Conservation (phyloP, 2,888 invertebrate genomes). For the Poecilobothrus nobilitatus region DNA sequence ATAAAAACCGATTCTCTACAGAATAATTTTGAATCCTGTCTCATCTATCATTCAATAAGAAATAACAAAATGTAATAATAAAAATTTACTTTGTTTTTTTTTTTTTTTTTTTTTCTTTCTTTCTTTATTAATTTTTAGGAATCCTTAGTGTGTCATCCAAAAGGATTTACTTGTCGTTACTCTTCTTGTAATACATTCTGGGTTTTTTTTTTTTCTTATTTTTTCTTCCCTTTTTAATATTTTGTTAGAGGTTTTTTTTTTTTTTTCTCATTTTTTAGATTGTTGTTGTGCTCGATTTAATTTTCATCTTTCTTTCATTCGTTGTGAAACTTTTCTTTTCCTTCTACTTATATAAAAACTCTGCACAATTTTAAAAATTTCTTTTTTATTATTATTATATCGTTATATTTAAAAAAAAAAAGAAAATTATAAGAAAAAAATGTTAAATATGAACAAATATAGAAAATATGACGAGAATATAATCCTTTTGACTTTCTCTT, state of each 20-base stretch:
- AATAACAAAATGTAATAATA: background rate
- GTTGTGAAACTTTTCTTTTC: too few species aligned
- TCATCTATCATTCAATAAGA: slow-evolving; percentile 1
- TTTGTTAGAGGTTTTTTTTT: background rate
- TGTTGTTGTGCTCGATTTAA: too few species aligned
- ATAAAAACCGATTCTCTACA: background rate
- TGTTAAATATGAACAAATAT: too few species aligned
- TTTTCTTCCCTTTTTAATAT: background rate
- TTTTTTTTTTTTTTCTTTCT: too few species aligned
- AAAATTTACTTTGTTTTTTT: background rate
- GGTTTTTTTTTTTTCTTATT: background rate
- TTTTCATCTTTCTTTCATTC: too few species aligned
- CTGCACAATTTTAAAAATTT: too few species aligned
- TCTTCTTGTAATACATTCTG: background rate
- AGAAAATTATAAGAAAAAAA: too few species aligned
- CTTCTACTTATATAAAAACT: too few species aligned
- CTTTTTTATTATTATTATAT: too few species aligned
- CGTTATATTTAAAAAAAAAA: too few species aligned
- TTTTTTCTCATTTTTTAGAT: background rate
- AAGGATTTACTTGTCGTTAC: slow-evolving; percentile 1
- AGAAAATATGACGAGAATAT: too few species aligned
- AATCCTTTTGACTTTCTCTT: too few species aligned
- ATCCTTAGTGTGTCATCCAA: background rate
- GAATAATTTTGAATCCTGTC: background rate
- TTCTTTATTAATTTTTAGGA: background rate